Evolutionary conservation across 2,797 vertebrate species (phyloP).

Genomic region (Sebastes oblongus): DNA sequence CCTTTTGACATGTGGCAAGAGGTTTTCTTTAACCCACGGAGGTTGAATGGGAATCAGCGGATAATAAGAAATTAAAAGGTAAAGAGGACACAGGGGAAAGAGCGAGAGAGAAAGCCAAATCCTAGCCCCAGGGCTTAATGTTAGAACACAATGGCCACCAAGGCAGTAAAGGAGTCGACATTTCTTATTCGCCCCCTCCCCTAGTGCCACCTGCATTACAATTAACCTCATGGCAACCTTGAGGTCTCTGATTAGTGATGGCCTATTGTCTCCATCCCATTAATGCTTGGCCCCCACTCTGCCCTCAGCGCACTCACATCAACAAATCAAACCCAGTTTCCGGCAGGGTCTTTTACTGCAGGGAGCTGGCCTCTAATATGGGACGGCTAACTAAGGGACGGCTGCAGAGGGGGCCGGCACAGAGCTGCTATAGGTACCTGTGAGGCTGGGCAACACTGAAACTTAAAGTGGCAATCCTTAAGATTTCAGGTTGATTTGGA

Average conservation of each 20-base stretch:
- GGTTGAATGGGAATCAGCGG: conserved; percentile 82
- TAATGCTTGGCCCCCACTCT: conserved; percentile 88
- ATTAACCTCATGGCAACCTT: conserved; percentile 95
- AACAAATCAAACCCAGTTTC: conserved; percentile 90
- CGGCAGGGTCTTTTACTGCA: conserved; percentile 79
- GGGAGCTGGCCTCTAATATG: conserved; percentile 80
- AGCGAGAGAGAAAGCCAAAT: conserved; percentile 82
- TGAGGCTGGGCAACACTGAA: conserved; percentile 10
- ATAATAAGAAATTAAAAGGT: conserved; percentile 88
- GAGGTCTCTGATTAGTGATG: conserved; percentile 95
- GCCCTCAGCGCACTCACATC: conserved; percentile 86
- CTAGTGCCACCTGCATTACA: conserved; percentile 91
- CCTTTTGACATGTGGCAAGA: conserved; percentile 78
- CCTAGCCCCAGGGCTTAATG: conserved; percentile 89
- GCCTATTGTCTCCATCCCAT: conserved; percentile 91
- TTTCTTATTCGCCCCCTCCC: conserved; percentile 84
- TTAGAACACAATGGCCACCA: conserved; percentile 87
- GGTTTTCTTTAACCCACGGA: conserved; percentile 82
- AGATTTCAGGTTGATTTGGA: no score
- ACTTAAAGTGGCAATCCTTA: not conserved
- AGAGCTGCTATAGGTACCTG: conserved; percentile 76
- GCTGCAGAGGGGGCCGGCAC: conserved; percentile 66
- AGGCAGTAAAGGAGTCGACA: conserved; percentile 90
- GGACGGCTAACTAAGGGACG: conserved; percentile 52
- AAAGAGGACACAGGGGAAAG: conserved; percentile 79